A percentile compares a stretch with the other conserved stretches of the same genome.
Evolutionary conservation across 2,797 vertebrate genomes (phyloP).

Genomic region (Sylvia borin): DNA sequence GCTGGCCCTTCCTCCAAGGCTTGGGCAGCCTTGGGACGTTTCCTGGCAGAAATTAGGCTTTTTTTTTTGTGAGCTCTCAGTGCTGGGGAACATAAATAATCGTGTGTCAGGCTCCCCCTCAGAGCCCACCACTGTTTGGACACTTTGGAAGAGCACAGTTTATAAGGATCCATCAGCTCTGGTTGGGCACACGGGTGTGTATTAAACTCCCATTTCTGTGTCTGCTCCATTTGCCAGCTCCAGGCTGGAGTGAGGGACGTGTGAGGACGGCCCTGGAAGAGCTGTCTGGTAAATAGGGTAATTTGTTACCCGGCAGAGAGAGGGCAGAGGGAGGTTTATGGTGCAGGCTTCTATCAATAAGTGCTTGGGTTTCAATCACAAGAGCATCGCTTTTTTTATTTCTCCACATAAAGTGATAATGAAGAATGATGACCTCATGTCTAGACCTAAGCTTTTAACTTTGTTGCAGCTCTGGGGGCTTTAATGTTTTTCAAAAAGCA

Average conservation of each 20-base stretch:
- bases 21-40: background rate
- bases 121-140: background rate
- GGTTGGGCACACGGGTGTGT: background rate
- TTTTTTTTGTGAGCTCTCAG: background rate
- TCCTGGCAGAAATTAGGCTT: background rate
- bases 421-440: constrained; percentile 74
- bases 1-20: background rate
- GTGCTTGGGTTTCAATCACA: constrained; percentile 54
- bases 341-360: constrained; percentile 37
- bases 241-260: background rate
- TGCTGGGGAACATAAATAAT: background rate
- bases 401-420: constrained; percentile 61
- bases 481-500: constrained; percentile 62
- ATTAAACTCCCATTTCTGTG: background rate
- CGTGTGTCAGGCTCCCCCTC: background rate
- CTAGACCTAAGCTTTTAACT: constrained; percentile 74
- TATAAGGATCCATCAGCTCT: background rate
- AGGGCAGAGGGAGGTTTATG: background rate
- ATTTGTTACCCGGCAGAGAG: constrained; percentile 21
- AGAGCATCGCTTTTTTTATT: constrained; percentile 45
- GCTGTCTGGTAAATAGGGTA: background rate
- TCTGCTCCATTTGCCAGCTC: background rate
- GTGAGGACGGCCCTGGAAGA: constrained; percentile 11
- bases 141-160: background rate
- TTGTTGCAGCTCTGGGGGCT: constrained; percentile 56